phyloP scores from a whole-genome alignment of 1,140 invertebrate genomes.

The Saccostrea glomerata region DNA sequence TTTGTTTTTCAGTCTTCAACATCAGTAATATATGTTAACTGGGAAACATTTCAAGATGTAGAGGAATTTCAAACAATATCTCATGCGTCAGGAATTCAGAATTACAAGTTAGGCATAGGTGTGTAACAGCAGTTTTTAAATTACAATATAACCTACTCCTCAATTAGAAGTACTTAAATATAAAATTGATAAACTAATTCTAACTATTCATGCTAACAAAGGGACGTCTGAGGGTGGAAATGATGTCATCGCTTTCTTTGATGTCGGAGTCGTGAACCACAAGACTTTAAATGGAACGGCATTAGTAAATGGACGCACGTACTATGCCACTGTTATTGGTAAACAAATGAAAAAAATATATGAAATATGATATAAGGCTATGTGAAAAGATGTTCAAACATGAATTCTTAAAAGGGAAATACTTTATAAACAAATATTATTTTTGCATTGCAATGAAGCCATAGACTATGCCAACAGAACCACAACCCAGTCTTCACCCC shows the following conservation, averaged over 20 bases:
- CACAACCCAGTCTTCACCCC: constrained; percentile 42
- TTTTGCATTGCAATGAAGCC: constrained; percentile 38
- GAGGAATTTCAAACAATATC: constrained; percentile 55
- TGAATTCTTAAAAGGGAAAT: too few relatives aligned
- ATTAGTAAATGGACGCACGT: constrained; percentile 59
- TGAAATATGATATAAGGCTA: background rate
- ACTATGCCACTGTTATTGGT: constrained; percentile 63
- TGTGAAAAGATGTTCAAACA: too few relatives aligned
- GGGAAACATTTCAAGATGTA: constrained; percentile 63
- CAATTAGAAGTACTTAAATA: background rate
- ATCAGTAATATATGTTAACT: constrained; percentile 58
- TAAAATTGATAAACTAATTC: background rate
- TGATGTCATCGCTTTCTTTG: constrained; percentile 55
- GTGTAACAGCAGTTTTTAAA: background rate
- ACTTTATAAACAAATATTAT: too few relatives aligned
- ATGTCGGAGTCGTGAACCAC: constrained; percentile 59
- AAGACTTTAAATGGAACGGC: constrained; percentile 51
- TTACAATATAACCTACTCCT: background rate
- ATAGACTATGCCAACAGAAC: constrained; percentile 59
- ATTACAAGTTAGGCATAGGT: constrained; percentile 63
- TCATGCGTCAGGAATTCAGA: constrained; percentile 57
- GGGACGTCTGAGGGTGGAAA: constrained; percentile 57
- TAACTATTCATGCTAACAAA: background rate
- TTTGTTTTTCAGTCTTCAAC: constrained; percentile 57
- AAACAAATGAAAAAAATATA: background rate